A percentile compares a stretch with the other conserved stretches of the same genome.
Conservation (phyloP, 2,888 invertebrate species). For the Choreutis nemorana region DNA sequence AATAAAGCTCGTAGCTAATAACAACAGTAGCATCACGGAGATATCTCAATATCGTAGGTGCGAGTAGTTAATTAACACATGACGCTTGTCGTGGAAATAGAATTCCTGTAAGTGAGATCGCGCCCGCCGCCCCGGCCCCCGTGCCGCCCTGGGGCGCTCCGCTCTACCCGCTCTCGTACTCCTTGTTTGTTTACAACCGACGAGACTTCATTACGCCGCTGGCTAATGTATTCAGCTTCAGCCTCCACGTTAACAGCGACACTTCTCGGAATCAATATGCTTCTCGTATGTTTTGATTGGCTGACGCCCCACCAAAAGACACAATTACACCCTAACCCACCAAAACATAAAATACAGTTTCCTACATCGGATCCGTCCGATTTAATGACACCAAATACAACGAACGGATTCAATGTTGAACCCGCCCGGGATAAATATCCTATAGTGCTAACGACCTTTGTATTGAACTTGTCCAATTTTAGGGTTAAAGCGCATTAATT, state of each 20-base stretch:
- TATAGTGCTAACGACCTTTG: slow-evolving; percentile 62
- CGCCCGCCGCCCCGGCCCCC: slow-evolving; percentile 35
- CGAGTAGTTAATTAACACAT: slow-evolving; percentile 64
- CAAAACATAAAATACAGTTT: slow-evolving; percentile 39
- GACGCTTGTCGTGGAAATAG: slow-evolving; percentile 64
- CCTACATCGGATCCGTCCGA: slow-evolving; percentile 22
- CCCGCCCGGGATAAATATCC: slow-evolving; percentile 59
- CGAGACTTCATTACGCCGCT: slow-evolving; percentile 66
- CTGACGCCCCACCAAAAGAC: slow-evolving; percentile 30
- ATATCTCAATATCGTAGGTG: slow-evolving; percentile 66
- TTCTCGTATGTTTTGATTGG: slow-evolving; percentile 67
- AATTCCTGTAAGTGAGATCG: slow-evolving; percentile 48
- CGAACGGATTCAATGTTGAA: slow-evolving; percentile 65
- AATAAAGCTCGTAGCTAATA: slow-evolving; percentile 59
- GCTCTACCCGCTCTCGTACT: slow-evolving; percentile 19
- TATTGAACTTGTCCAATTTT: slow-evolving; percentile 66
- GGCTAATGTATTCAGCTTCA: slow-evolving; percentile 68
- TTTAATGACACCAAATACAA: slow-evolving; percentile 63
- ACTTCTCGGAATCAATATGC: slow-evolving; percentile 68
- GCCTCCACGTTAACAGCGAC: slow-evolving; percentile 65
- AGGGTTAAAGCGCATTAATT: slow-evolving; percentile 61
- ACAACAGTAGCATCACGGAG: slow-evolving; percentile 55
- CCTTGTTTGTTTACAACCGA: slow-evolving; percentile 63
- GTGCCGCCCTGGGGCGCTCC: slow-evolving; percentile 9
- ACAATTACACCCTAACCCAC: slow-evolving; percentile 32